These are phyloP conservation scores for Acrocera orbiculus DNA, from an alignment of 2,888 invertebrate species.

Conservation along the genomic window DNA sequence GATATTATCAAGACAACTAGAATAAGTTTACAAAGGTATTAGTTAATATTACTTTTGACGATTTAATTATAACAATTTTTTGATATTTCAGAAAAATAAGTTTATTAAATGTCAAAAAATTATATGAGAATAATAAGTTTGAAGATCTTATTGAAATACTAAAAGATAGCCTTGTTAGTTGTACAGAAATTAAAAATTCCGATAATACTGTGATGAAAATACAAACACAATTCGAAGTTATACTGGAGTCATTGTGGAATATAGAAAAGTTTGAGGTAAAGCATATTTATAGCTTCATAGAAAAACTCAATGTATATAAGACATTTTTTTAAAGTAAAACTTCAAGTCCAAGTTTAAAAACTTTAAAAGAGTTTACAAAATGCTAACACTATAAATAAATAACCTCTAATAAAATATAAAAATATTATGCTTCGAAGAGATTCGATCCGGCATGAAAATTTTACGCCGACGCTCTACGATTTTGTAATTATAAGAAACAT, in stretches of 20 bases:
- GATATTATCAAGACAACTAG: slow-evolving; percentile 33
- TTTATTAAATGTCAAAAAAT: slow-evolving; percentile 44
- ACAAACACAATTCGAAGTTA: slow-evolving; percentile 25
- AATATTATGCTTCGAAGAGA: no score
- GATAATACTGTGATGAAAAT: slow-evolving; percentile 16
- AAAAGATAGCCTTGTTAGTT: slow-evolving; percentile 32
- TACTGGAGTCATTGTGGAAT: slow-evolving; percentile 49
- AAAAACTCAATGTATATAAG: no score
- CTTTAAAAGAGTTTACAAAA: no score
- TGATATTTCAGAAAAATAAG: slow-evolving; percentile 34
- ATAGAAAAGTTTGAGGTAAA: slow-evolving; percentile 34
- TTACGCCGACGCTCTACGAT: no score
- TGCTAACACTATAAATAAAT: no score
- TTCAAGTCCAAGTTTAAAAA: no score
- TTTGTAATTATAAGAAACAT: no score
- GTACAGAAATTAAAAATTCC: slow-evolving; percentile 16
- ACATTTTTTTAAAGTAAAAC: no score
- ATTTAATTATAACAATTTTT: neutral
- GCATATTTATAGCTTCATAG: no score
- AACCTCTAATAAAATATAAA: no score
- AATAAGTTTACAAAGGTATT: slow-evolving; percentile 35
- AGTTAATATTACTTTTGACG: neutral
- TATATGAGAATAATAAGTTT: slow-evolving; percentile 47
- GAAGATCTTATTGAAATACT: slow-evolving; percentile 47
- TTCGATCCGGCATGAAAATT: no score